These are phyloP conservation scores for Ophiodon elongatus DNA, from an alignment of 2,113 vertebrate genomes.

Conservation along the genomic window DNA sequence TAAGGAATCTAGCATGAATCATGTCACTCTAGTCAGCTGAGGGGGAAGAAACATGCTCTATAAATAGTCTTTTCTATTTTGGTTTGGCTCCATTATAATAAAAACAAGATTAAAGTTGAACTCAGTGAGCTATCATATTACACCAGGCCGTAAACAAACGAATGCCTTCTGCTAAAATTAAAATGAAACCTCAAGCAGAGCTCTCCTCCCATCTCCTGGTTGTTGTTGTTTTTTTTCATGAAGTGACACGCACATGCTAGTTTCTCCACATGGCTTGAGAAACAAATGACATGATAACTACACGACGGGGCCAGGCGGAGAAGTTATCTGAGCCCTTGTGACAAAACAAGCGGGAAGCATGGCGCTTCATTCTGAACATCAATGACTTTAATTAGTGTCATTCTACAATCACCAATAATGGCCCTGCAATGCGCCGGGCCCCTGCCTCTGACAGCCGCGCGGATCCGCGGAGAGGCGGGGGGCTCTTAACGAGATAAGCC, in stretches of 20 bases:
- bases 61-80: constrained; percentile 22
- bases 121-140: constrained; percentile 31
- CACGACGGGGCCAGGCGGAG: constrained; percentile 32
- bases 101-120: constrained; percentile 58
- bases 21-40: constrained; percentile 10
- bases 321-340: constrained; percentile 60
- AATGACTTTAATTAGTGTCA: constrained; percentile 77
- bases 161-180: constrained; percentile 36
- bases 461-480: constrained; percentile 56
- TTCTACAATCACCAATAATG: constrained; percentile 66
- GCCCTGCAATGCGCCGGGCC: constrained; percentile 29
- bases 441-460: constrained; percentile 34
- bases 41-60: neutral
- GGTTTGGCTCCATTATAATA: constrained; percentile 52
- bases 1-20: constrained; percentile 3
- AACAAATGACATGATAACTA: constrained; percentile 73
- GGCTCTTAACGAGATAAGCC: constrained; percentile 77
- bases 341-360: constrained; percentile 64
- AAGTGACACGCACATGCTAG: constrained; percentile 49
- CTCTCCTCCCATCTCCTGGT: constrained; percentile 22
- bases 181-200: constrained; percentile 46
- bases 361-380: constrained; percentile 73
- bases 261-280: constrained; percentile 51
- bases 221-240: constrained; percentile 26
- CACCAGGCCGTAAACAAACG: constrained; percentile 19